These are phyloP conservation scores for Mobula hypostoma DNA, from an alignment of 2,113 vertebrate genomes.

Conservation along the genomic window DNA sequence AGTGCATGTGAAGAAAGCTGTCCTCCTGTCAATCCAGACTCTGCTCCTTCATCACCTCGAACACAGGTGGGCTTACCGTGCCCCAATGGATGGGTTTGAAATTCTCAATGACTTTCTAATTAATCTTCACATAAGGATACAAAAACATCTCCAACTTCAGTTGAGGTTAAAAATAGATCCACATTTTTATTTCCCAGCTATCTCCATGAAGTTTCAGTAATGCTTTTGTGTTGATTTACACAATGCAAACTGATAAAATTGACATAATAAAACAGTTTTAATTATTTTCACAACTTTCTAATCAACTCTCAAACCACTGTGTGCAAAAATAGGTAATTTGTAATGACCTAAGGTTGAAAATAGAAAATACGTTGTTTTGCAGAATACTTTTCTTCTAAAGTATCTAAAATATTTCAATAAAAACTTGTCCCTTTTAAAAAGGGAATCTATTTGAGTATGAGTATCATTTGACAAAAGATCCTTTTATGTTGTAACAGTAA, in stretches of 20 bases:
- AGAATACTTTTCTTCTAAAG: not conserved
- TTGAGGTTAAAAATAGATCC: not conserved
- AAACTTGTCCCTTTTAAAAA: not conserved
- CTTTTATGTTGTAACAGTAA: not conserved
- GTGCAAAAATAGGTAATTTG: not conserved
- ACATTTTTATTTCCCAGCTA: not conserved
- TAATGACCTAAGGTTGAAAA: not conserved
- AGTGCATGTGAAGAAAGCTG: not conserved
- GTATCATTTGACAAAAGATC: not conserved
- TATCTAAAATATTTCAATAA: not conserved
- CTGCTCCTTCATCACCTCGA: not conserved
- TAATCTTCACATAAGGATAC: not conserved
- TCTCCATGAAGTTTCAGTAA: not conserved
- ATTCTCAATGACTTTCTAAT: not conserved
- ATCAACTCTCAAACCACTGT: not conserved
- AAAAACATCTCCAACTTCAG: not conserved
- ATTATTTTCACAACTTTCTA: not conserved
- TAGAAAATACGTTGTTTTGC: not conserved
- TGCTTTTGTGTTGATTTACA: not conserved
- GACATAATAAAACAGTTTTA: not conserved
- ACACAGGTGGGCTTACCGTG: not conserved
- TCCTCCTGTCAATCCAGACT: not conserved
- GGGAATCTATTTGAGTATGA: not conserved
- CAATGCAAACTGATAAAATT: not conserved
- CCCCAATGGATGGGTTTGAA: not conserved